Evolutionary conservation across 1,140 invertebrate species (phyloP).

Genomic region (Andricus grossulariae): DNA sequence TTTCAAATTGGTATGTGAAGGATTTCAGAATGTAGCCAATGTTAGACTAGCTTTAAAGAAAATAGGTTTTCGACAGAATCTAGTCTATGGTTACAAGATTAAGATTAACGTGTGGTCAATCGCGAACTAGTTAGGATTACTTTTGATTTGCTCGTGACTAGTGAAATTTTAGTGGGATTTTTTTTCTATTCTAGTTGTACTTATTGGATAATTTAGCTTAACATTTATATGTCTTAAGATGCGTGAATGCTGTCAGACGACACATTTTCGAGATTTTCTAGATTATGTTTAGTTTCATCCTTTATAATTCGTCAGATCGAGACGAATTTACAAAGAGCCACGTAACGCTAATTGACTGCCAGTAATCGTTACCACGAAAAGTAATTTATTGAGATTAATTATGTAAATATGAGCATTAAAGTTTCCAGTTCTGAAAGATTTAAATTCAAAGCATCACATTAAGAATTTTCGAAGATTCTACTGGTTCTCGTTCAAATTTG

Average conservation of each 20-base stretch:
- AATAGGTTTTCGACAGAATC: constrained; percentile 50
- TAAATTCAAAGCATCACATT: not conserved
- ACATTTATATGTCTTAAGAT: constrained; percentile 12
- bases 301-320: constrained; percentile 16
- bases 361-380: constrained; percentile 17
- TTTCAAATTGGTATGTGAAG: not conserved
- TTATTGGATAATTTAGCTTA: constrained; percentile 29
- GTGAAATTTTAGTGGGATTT: constrained; percentile 17
- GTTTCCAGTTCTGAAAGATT: not conserved
- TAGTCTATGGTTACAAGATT: constrained; percentile 53
- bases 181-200: constrained; percentile 26
- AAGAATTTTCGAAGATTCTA: too few species aligned
- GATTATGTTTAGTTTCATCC: constrained; percentile 5
- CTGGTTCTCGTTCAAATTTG: too few species aligned
- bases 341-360: constrained; percentile 14
- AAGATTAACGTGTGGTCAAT: constrained; percentile 25
- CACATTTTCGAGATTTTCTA: constrained; percentile 24
- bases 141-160: constrained; percentile 26
- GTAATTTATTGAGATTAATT: constrained; percentile 8
- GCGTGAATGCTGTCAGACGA: constrained; percentile 3
- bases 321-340: constrained; percentile 2
- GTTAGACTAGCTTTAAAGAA: constrained; percentile 47
- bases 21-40: constrained; percentile 6
- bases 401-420: constrained; percentile 11
- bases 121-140: not conserved